Evolutionary conservation across 2,113 vertebrate species (phyloP).

Genomic region (Dipodomys ordii): DNA sequence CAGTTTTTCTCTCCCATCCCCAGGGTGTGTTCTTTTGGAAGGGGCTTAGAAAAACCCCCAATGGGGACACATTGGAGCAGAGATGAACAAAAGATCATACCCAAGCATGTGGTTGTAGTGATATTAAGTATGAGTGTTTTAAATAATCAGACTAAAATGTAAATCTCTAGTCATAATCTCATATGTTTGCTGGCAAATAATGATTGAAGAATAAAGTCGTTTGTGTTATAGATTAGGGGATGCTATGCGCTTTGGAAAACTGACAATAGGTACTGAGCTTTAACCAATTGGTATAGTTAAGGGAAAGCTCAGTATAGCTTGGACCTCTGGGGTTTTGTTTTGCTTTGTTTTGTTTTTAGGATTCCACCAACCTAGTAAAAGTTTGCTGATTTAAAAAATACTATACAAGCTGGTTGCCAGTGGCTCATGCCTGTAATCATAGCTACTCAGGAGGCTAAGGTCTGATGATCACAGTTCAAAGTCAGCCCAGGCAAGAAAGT

Average conservation of each 20-base stretch:
- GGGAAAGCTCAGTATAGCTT: not conserved
- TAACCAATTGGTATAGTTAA: not conserved
- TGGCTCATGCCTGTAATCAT: too few species aligned
- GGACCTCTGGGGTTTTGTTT: too few species aligned
- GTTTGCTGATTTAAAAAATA: conserved; percentile 6
- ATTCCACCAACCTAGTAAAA: too few species aligned
- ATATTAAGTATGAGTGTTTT: not conserved
- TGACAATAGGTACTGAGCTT: not conserved
- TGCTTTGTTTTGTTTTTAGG: too few species aligned
- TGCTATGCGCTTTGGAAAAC: not conserved
- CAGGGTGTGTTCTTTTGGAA: not conserved
- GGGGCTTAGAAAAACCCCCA: not conserved
- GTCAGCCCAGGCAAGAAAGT: too few species aligned
- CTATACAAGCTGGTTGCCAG: too few species aligned
- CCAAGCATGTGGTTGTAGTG: not conserved
- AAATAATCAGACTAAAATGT: not conserved
- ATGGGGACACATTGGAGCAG: not conserved
- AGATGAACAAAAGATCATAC: not conserved
- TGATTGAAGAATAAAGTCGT: not conserved
- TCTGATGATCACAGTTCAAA: too few species aligned
- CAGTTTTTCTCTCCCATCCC: too few species aligned
- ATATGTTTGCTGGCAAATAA: not conserved
- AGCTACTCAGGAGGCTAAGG: too few species aligned
- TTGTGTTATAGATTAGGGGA: not conserved
- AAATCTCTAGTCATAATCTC: not conserved